Evolutionary conservation across 1,140 invertebrate species (phyloP), one percentile per base, ranked within the genome.

Genomic region (Spodoptera litura): DNA sequence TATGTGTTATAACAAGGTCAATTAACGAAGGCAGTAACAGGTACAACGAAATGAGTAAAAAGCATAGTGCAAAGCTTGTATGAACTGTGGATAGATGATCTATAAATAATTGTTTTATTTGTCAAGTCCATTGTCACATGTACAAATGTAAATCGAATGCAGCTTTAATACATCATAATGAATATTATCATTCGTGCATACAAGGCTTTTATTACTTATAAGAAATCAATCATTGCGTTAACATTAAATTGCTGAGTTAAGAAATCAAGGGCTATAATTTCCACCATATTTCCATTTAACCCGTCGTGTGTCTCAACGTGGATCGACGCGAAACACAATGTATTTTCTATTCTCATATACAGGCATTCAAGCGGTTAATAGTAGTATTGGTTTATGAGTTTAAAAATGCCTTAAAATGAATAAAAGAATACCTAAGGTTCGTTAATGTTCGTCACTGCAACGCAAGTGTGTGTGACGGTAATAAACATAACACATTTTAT

Each of bases 361-460:
- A 20, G 20, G 20, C 20, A 20, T 20, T 20, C 20, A 20, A 20
- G 20, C 20, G 20, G 20, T 61, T 31, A 66, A 44, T 49, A 66
- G 38, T 20, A 49, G 35, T 12, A 10, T 25, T 9, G n/a, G 51
- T 64, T 55, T 15, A 27, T 70, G 76, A 80, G 78, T 71, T 75
- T 79, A 72, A 66, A 87, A 87, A 90, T 88, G 85, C 88, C 87
- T 89, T 90, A 91, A 88, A 87, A 87, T 83, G 73, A 83, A 81
- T 78, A 77, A 85, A 84, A 86, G 75, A 78, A 74, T 84, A 87
- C 49, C 49, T 25, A 53, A 64, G 66, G 64, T 86, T 83, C 80
- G 81, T 79, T 85, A 74, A 80, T 84, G 75, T 66, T 79, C 59
- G 52, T 73, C 72, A 61, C 75, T 83, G 83, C 85, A 82, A 88